Evolutionary conservation across 2,113 vertebrate species (phyloP).

Genomic region (Zingel zingel): DNA sequence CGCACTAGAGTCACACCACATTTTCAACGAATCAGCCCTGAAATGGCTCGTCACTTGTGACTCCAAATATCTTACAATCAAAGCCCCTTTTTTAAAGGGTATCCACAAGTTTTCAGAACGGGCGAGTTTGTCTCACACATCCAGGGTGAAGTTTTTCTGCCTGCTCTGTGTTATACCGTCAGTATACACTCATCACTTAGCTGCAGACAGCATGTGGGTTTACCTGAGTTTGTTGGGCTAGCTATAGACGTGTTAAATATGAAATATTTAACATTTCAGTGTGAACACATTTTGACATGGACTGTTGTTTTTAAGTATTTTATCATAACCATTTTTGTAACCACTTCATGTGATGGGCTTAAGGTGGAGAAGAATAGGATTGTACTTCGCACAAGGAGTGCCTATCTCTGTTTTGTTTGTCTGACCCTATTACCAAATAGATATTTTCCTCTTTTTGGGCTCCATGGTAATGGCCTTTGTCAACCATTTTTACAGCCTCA

Average conservation of each 20-base stretch:
- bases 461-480: constrained; percentile 41
- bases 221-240: constrained; percentile 57
- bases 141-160: constrained; percentile 50
- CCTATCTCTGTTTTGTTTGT: constrained; percentile 58
- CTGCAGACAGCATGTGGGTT: constrained; percentile 61
- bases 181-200: constrained; percentile 22
- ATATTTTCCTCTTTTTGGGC: constrained; percentile 51
- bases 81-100: constrained; percentile 31
- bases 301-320: constrained; percentile 60
- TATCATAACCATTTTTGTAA: constrained; percentile 59
- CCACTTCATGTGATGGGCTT: constrained; percentile 59
- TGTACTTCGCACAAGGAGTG: constrained; percentile 72
- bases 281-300: constrained; percentile 50
- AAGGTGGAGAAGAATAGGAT: constrained; percentile 53
- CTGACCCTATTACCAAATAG: constrained; percentile 67
- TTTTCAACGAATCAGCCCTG: constrained; percentile 48
- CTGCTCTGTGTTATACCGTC: constrained; percentile 38
- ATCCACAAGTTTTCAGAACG: constrained; percentile 18
- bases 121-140: constrained; percentile 44
- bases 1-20: constrained; percentile 59
- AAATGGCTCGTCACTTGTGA: constrained; percentile 44
- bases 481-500: constrained; percentile 65
- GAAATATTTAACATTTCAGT: constrained; percentile 54
- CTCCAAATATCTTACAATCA: constrained; percentile 63
- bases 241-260: constrained; percentile 48